Percentiles rank a stretch among this genome's conserved stretches.
phyloP scores from a whole-genome alignment of 2,113 vertebrate genomes.

The Promerops cafer region DNA sequence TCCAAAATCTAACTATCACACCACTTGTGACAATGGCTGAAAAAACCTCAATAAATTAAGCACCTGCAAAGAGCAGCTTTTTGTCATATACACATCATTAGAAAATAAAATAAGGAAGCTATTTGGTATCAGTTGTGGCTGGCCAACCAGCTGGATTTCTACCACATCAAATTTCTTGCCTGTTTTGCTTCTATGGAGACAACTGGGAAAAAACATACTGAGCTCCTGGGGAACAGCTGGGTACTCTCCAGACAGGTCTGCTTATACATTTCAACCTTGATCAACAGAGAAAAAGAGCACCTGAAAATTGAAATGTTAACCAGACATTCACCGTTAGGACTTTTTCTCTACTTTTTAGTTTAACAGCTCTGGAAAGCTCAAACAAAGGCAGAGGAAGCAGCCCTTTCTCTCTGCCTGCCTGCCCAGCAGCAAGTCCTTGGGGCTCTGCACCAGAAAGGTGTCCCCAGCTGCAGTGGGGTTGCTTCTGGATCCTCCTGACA shows the following conservation, averaged over 20 bases:
- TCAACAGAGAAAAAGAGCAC: background rate
- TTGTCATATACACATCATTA: background rate
- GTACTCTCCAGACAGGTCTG: background rate
- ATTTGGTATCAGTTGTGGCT: background rate
- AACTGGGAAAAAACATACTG: background rate
- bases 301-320: background rate
- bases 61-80: background rate
- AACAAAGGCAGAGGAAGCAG: background rate
- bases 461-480: fast-evolving
- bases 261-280: background rate
- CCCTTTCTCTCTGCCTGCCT: background rate
- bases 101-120: background rate
- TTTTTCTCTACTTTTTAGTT: background rate
- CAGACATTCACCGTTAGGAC: background rate
- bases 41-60: background rate
- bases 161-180: background rate
- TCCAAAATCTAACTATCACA: background rate
- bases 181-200: background rate
- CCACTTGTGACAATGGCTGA: background rate
- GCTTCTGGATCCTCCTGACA: background rate
- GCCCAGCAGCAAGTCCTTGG: background rate
- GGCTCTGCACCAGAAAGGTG: background rate
- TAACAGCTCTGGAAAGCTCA: background rate
- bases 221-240: background rate
- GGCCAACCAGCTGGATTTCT: background rate